Percentiles rank a stretch among this genome's conserved stretches.
Evolutionary conservation across 2,797 vertebrate species (phyloP).

Genomic region (Prunella strophiata): DNA sequence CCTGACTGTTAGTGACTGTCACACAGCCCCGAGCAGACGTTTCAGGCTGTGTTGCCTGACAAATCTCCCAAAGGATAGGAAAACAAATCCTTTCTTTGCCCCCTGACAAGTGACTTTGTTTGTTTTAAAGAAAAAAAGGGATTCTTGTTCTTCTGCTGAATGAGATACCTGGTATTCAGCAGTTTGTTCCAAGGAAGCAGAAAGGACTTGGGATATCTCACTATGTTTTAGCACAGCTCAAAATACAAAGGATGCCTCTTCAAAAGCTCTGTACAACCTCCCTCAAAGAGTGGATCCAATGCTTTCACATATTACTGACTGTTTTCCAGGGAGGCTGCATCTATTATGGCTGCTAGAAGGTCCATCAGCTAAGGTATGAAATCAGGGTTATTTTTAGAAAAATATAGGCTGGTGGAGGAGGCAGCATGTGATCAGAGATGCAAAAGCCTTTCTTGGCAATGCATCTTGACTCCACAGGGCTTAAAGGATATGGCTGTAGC

Average conservation of each 20-base stretch:
- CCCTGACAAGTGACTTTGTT: neutral
- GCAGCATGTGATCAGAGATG: neutral
- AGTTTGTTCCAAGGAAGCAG: neutral
- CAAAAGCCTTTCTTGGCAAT: constrained; percentile 44
- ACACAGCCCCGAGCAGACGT: fast-evolving
- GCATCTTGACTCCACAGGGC: neutral
- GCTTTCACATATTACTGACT: neutral
- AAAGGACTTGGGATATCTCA: neutral
- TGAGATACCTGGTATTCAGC: neutral
- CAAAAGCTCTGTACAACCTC: neutral
- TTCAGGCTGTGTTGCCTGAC: neutral
- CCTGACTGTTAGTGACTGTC: neutral
- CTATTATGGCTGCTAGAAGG: constrained; percentile 16
- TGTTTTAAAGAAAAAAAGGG: neutral
- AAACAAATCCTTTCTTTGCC: neutral
- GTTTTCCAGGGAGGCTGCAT: neutral
- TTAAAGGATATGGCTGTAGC: constrained; percentile 18
- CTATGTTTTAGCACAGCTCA: neutral
- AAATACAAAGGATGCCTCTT: neutral
- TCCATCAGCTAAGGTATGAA: constrained; percentile 47
- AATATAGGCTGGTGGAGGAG: neutral
- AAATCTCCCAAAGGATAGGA: neutral
- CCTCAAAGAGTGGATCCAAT: neutral
- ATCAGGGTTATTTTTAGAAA: constrained; percentile 55
- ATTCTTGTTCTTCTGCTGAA: neutral